Conservation (phyloP, 2,797 vertebrate species). For the Poecilia picta region DNA sequence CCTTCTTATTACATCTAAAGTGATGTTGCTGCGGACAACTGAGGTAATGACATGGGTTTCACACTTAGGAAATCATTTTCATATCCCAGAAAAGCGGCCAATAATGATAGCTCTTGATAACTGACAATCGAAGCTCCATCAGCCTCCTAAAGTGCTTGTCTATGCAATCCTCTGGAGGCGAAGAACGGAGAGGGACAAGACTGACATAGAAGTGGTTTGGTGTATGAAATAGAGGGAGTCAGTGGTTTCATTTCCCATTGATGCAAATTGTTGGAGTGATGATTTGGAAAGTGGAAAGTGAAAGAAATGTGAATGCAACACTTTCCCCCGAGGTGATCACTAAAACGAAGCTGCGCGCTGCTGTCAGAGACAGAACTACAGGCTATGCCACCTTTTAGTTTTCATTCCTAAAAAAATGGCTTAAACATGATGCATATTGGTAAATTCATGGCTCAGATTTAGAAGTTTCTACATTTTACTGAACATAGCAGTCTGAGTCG, state of each 20-base stretch:
- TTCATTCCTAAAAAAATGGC: not conserved
- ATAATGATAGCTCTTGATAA: slow-evolving; percentile 83
- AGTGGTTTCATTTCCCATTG: not conserved
- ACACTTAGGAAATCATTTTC: slow-evolving; percentile 80
- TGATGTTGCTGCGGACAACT: slow-evolving; percentile 63
- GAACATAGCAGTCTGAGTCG: not conserved
- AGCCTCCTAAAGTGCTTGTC: slow-evolving; percentile 71
- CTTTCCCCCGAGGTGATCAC: not conserved
- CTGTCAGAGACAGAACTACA: not conserved
- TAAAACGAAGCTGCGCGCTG: not conserved
- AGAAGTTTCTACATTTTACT: not conserved
- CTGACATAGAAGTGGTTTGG: not conserved
- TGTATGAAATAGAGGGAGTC: slow-evolving; percentile 27
- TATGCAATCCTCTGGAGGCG: slow-evolving; percentile 61
- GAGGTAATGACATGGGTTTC: slow-evolving; percentile 80
- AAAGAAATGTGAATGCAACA: not conserved
- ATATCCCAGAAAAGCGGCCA: slow-evolving; percentile 70
- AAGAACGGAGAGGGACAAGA: slow-evolving; percentile 21
- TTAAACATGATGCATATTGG: not conserved
- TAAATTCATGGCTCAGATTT: not conserved
- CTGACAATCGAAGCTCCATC: slow-evolving; percentile 80
- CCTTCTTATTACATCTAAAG: slow-evolving; percentile 67
- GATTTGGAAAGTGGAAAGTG: not conserved
- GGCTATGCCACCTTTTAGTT: not conserved
- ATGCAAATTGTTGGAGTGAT: not conserved